Evolutionary conservation across 2,113 vertebrate genomes (phyloP).

Genomic region (Cyprinodon tularosa): DNA sequence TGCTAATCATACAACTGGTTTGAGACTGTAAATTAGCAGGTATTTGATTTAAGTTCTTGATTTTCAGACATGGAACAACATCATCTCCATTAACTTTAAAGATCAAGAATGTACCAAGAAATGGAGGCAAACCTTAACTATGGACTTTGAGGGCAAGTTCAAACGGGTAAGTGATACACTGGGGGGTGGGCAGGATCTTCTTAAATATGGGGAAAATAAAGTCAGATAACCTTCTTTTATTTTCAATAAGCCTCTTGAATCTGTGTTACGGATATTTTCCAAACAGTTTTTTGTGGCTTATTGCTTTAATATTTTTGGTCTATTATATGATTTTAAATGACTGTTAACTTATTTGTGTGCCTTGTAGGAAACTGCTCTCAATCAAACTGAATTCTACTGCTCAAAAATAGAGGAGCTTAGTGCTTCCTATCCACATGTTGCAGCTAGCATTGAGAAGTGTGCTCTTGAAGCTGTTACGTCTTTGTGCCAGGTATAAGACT

Average conservation of each 20-base stretch:
- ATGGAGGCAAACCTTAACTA: conserved; percentile 81
- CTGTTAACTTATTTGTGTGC: neutral
- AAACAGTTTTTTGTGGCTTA: too few relatives aligned
- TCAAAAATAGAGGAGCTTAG: conserved; percentile 4
- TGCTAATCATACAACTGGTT: neutral
- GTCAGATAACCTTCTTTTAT: too few relatives aligned
- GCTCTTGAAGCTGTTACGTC: conserved; percentile 84
- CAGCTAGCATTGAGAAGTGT: conserved; percentile 80
- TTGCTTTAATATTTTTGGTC: too few relatives aligned
- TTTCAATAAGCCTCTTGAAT: too few relatives aligned
- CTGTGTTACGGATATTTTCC: too few relatives aligned
- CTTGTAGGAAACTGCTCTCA: conserved; percentile 75
- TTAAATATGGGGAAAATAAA: too few relatives aligned
- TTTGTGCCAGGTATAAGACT: conserved; percentile 84
- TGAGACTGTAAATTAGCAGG: neutral
- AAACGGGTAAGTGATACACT: conserved; percentile 77
- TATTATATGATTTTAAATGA: neutral
- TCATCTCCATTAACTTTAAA: conserved; percentile 82
- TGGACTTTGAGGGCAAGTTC: conserved; percentile 84
- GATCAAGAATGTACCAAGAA: conserved; percentile 58
- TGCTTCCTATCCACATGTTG: conserved; percentile 57
- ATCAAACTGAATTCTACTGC: conserved; percentile 84
- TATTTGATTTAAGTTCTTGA: neutral
- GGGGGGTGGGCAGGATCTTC: neutral
- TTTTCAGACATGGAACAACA: conserved; percentile 82